Evolutionary conservation across 2,113 vertebrate genomes (phyloP).

Genomic region (Rhipidura dahli): DNA sequence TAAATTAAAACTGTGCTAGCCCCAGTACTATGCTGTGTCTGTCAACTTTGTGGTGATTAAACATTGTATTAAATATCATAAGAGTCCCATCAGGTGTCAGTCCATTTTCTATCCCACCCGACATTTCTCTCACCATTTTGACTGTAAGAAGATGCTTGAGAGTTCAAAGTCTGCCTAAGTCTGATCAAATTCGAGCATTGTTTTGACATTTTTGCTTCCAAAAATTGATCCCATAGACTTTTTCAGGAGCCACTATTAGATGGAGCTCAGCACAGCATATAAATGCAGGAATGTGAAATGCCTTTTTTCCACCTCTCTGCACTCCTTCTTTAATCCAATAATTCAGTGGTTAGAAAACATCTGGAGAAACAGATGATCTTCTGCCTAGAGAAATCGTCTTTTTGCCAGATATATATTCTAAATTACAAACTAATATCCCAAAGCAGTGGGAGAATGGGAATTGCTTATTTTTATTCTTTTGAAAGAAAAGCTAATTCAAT

Average conservation of each 20-base stretch:
- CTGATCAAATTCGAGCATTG: neutral
- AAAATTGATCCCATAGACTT: neutral
- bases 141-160: neutral
- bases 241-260: neutral
- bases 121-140: neutral
- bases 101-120: neutral
- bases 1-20: neutral
- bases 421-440: neutral
- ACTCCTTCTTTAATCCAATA: neutral
- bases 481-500: neutral
- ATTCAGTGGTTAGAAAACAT: neutral
- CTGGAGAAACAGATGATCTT: conserved; percentile 20
- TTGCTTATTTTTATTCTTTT: neutral
- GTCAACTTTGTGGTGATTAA: neutral
- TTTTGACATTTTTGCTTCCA: neutral
- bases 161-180: neutral
- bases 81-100: neutral
- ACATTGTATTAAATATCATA: neutral
- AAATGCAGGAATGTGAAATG: neutral
- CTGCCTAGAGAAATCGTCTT: neutral
- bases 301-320: neutral
- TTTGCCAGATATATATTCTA: neutral
- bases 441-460: neutral
- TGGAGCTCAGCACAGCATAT: neutral
- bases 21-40: neutral